phyloP scores from a whole-genome alignment of 2,888 invertebrate species.

The Marronus borbonicus region DNA sequence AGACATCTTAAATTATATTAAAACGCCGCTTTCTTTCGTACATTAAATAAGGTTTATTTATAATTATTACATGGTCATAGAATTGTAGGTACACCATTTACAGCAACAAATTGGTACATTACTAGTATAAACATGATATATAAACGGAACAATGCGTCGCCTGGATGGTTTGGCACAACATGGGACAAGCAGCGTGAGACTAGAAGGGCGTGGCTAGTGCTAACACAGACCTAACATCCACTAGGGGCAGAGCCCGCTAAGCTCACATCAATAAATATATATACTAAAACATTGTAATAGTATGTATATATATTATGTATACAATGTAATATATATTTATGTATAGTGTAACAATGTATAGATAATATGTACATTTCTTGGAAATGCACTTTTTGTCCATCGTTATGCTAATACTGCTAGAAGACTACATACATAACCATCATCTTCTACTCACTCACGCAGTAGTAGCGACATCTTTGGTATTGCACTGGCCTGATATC shows the following conservation, averaged over 20 bases:
- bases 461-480: slow-evolving; percentile 51
- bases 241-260: slow-evolving; percentile 53
- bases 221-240: slow-evolving; percentile 57
- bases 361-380: slow-evolving; percentile 67
- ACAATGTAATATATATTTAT: slow-evolving; percentile 53
- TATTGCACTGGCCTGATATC: slow-evolving; percentile 50
- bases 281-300: slow-evolving; percentile 67
- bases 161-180: slow-evolving; percentile 68
- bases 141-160: slow-evolving; percentile 55
- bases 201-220: slow-evolving; percentile 60
- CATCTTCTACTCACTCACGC: slow-evolving; percentile 47
- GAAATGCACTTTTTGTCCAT: slow-evolving; percentile 62
- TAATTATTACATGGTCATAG: slow-evolving; percentile 69
- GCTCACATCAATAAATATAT: slow-evolving; percentile 69
- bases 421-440: slow-evolving; percentile 47
- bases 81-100: slow-evolving; percentile 69
- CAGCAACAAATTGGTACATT: slow-evolving; percentile 66
- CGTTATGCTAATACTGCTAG: slow-evolving; percentile 45
- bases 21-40: slow-evolving; percentile 52
- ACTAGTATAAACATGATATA: slow-evolving; percentile 69
- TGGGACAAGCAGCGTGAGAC: slow-evolving; percentile 59
- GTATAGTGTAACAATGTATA: slow-evolving; percentile 53
- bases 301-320: slow-evolving; percentile 56
- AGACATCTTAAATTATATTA: not conserved
- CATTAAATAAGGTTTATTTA: slow-evolving; percentile 68